Evolutionary conservation across 1,140 invertebrate species (phyloP).

Genomic region (Listronotus oregonensis): DNA sequence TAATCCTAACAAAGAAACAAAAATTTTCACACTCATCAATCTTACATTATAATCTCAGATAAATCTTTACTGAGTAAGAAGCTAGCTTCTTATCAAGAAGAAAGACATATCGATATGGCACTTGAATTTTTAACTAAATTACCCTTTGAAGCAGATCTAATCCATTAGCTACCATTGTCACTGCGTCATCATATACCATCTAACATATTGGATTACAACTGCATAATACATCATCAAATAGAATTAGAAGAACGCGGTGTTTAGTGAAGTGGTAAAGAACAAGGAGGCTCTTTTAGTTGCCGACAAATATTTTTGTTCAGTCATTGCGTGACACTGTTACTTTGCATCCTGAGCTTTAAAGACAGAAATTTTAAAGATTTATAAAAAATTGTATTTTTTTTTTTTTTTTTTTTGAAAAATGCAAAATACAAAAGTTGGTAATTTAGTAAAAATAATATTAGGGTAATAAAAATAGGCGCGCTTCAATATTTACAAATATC

Average conservation of each 20-base stretch:
- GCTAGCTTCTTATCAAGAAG: conserved; percentile 23
- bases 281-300: conserved; percentile 16
- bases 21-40: conserved; percentile 36
- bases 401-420: too few species aligned
- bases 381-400: too few species aligned
- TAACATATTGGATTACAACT: conserved; percentile 36
- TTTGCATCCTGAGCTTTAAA: background rate
- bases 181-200: conserved; percentile 35
- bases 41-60: conserved; percentile 30
- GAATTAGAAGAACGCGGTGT: conserved; percentile 29
- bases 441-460: too few species aligned
- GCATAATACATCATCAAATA: conserved; percentile 38
- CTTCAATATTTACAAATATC: too few species aligned
- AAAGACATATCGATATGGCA: conserved; percentile 36
- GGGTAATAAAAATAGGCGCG: too few species aligned
- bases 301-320: conserved; percentile 30
- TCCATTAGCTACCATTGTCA: conserved; percentile 40
- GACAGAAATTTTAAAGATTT: background rate
- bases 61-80: conserved; percentile 25
- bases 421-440: too few species aligned
- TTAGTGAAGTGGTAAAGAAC: conserved; percentile 14
- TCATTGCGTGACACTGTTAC: conserved; percentile 18
- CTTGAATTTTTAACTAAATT: conserved; percentile 36
- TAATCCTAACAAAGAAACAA: conserved; percentile 16
- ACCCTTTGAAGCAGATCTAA: conserved; percentile 31